A percentile compares a stretch with the other conserved stretches of the same genome.
Conservation (phyloP, 2,113 vertebrate species). For the Leucopsar rothschildi region DNA sequence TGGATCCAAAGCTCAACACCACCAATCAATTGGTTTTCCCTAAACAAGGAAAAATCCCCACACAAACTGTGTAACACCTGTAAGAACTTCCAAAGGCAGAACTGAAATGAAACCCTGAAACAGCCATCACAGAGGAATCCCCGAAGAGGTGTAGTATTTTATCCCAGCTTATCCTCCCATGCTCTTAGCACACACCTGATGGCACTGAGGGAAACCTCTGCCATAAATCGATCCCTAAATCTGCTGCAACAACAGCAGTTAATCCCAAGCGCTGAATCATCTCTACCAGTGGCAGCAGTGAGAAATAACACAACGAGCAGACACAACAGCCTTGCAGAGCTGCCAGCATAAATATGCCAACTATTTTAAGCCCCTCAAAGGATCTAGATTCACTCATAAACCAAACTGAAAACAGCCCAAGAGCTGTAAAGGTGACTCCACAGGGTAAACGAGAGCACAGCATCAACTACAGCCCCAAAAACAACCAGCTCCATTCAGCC, state of each 20-base stretch:
- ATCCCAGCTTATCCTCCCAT: not conserved
- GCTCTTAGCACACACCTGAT: not conserved
- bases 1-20: not conserved
- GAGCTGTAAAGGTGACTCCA: not conserved
- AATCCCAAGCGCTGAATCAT: conserved; percentile 21
- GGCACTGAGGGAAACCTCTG: not conserved
- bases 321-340: not conserved
- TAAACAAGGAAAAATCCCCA: not conserved
- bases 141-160: not conserved
- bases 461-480: not conserved
- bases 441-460: not conserved
- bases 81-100: not conserved
- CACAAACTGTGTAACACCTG: not conserved
- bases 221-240: conserved; percentile 13
- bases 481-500: not conserved
- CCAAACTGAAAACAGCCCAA: not conserved
- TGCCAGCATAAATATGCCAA: conserved; percentile 46
- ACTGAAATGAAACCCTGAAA: not conserved
- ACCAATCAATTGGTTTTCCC: not conserved
- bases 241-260: not conserved
- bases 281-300: not conserved
- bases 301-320: not conserved
- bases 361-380: conserved; percentile 48
- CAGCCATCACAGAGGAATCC: not conserved
- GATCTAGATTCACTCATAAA: not conserved